Evolutionary conservation across 2,797 vertebrate genomes (phyloP).

Genomic region (Okamejei kenojei): DNA sequence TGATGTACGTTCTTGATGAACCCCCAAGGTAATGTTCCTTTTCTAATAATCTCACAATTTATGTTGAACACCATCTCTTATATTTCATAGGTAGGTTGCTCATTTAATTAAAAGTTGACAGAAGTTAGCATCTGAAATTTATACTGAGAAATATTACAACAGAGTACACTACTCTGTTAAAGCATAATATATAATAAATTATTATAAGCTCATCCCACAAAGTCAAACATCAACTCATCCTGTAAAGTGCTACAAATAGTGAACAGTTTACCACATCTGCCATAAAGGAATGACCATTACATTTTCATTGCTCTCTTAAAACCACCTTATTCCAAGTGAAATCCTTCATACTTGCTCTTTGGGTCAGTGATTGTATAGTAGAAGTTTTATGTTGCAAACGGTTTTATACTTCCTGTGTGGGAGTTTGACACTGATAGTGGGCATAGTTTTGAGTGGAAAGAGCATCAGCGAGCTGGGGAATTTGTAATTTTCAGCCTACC

Average conservation of each 20-base stretch:
- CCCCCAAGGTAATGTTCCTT: neutral
- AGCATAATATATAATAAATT: neutral
- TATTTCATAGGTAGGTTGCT: neutral
- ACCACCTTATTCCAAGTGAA: neutral
- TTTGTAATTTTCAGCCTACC: constrained; percentile 2
- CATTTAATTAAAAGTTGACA: neutral
- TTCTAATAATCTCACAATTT: neutral
- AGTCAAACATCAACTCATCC: neutral
- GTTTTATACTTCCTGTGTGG: neutral
- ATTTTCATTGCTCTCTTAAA: neutral
- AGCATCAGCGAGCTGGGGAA: neutral
- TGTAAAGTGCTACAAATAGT: neutral
- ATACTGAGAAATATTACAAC: neutral
- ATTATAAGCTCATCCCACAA: neutral
- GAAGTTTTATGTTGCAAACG: neutral
- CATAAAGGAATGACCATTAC: neutral
- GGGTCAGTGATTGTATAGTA: neutral
- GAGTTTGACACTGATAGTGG: neutral
- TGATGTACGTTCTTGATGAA: neutral
- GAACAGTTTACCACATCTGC: neutral
- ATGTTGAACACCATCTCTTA: neutral
- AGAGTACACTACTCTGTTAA: neutral
- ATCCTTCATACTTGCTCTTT: neutral
- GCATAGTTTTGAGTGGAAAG: neutral
- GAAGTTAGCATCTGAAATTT: neutral